Conservation (phyloP, 2,888 invertebrate species). For the Scelioninae gen. 2 region DNA sequence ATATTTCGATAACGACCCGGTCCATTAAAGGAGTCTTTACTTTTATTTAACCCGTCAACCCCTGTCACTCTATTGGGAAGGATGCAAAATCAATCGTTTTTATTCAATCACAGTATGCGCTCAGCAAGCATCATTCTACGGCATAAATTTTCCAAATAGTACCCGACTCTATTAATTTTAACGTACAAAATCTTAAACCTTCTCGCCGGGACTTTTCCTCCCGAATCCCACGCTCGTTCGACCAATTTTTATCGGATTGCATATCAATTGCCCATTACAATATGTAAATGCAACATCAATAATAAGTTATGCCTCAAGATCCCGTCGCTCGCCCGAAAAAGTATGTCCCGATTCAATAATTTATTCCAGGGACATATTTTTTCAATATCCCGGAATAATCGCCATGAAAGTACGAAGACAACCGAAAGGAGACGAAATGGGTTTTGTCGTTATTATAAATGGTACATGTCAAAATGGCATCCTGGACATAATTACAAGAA, state of each 20-base stretch:
- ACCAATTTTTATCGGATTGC: slow-evolving; percentile 51
- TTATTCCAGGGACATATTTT: slow-evolving; percentile 9
- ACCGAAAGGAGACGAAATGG: too few relatives aligned
- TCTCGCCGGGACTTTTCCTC: slow-evolving; percentile 6
- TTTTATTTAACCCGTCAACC: too few relatives aligned
- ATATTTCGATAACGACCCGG: too few relatives aligned
- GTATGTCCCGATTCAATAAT: slow-evolving; percentile 20
- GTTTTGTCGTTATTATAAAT: too few relatives aligned
- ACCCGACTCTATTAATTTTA: slow-evolving; percentile 37
- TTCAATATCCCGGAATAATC: neutral
- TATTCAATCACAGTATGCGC: neutral
- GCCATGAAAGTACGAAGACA: too few relatives aligned
- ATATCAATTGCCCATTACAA: slow-evolving; percentile 48
- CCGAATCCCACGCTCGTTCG: neutral
- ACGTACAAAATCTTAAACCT: slow-evolving; percentile 32
- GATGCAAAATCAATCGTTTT: slow-evolving; percentile 13
- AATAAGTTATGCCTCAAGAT: slow-evolving; percentile 23
- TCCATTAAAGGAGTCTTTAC: too few relatives aligned
- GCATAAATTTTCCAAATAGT: slow-evolving; percentile 21
- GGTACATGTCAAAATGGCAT: too few relatives aligned
- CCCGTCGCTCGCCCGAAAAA: slow-evolving; percentile 5
- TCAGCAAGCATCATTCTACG: slow-evolving; percentile 23
- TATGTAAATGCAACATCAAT: slow-evolving; percentile 51
- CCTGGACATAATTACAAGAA: too few relatives aligned
- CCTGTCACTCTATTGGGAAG: too few relatives aligned